Evolutionary conservation across 2,797 vertebrate genomes (phyloP), one percentile per base, ranked within the genome.

Genomic region (Cuculus canorus): DNA sequence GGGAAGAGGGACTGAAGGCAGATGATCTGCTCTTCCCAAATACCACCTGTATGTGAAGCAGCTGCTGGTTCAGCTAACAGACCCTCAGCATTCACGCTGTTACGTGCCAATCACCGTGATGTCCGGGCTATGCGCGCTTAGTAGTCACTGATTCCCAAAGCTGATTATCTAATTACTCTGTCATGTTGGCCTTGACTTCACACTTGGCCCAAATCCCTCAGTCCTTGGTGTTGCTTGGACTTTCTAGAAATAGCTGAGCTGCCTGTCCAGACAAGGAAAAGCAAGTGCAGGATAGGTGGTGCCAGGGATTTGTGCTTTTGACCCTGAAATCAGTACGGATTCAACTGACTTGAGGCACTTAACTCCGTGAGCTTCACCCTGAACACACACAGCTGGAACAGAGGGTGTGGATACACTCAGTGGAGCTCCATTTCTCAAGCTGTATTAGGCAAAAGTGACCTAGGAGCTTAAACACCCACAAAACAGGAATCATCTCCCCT

Each of bases 91-190:
- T 63, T 79, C 45, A 30, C 21, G 6, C 35, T 45, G 35, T 43
- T 70, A 33, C 2, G 0, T 35, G 60, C 22, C 88, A 45, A 19
- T 82, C 81, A 39, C 39, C 23, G 1, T 10, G 25, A 16, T 41
- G 64, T 15, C 68, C 85, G 78, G 43, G 78, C 64, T 90, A 39
- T 81, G 37, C 39, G 53, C 45, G 53, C 59, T 80, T 68, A 47
- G 88, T 24, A 87, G 88, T 28, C 71, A 50, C 92, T 89, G 81
- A 87, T 94, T 93, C 72, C 81, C 85, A 71, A 92, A 92, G 83
- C 68, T 94, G 73, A 86, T 92, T 88, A 82, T 61, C 68, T 92
- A 85, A 85, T 89, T 85, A 82, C 30, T 87, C 52, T 73, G 30
- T 63, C 60, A 8, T 35, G 59, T 80, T 1, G 0, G 47, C 60